A percentile compares a stretch with the other conserved stretches of the same genome.
Evolutionary conservation across 1,140 invertebrate species (phyloP).

Genomic region (Cheumatopsyche charites): DNA sequence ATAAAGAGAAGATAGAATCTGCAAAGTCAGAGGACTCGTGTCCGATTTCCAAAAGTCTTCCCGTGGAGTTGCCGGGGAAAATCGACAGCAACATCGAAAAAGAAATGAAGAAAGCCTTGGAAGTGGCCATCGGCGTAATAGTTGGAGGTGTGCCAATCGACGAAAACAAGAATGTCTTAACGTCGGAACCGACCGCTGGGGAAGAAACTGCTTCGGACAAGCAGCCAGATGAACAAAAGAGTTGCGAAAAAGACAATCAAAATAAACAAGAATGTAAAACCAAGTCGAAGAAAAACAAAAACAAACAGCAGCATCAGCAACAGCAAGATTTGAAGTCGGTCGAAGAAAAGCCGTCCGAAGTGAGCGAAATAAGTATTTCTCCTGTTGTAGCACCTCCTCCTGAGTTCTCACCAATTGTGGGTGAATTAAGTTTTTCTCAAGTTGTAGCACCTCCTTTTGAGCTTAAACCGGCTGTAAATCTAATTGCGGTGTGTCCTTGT

Average conservation of each 20-base stretch:
- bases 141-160: conserved; percentile 16
- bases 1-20: neutral
- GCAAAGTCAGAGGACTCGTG: neutral
- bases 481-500: too few species aligned
- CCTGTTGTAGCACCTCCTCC: too few species aligned
- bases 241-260: conserved; percentile 1
- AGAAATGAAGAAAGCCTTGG: conserved; percentile 37
- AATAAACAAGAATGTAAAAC: conserved; percentile 20
- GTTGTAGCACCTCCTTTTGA: too few species aligned
- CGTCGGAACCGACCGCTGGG: neutral
- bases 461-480: too few species aligned
- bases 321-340: neutral
- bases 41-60: neutral
- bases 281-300: conserved; percentile 14
- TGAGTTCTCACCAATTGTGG: too few species aligned
- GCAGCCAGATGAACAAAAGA: conserved; percentile 16
- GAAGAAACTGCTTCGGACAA: neutral
- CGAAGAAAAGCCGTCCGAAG: neutral
- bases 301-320: neutral
- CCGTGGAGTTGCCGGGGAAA: neutral
- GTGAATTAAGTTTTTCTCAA: too few species aligned
- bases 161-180: neutral
- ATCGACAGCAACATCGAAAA: conserved; percentile 27
- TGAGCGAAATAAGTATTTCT: neutral
- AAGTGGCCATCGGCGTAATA: conserved; percentile 20